Evolutionary conservation across 2,888 invertebrate species (phyloP).

Genomic region (Salticus scenicus): DNA sequence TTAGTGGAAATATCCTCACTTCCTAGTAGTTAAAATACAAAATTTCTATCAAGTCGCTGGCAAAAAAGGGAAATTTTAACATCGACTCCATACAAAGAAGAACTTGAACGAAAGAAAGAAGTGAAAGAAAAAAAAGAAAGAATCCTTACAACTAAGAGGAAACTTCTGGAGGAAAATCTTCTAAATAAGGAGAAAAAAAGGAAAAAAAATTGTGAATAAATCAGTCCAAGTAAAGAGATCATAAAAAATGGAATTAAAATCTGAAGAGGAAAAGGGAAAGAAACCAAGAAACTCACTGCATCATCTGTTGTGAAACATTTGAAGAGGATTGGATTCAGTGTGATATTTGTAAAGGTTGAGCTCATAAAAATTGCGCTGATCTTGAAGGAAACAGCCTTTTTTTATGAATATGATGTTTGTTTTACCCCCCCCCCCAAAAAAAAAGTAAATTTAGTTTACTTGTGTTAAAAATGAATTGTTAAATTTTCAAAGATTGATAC

Average conservation of each 20-base stretch:
- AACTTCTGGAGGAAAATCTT: not conserved
- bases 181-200: not conserved
- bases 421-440: no score
- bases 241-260: not conserved
- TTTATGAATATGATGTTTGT: slow-evolving; percentile 7
- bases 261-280: not conserved
- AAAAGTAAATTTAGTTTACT: no score
- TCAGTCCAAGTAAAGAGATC: no score
- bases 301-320: not conserved
- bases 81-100: no score
- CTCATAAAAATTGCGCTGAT: slow-evolving; percentile 4
- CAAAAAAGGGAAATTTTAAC: slow-evolving; percentile 4
- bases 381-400: not conserved
- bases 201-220: not conserved
- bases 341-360: not conserved
- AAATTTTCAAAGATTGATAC: no score
- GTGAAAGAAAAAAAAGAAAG: not conserved
- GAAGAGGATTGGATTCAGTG: slow-evolving; percentile 1
- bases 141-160: not conserved
- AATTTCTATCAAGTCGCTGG: not conserved
- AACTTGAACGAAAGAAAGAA: no score
- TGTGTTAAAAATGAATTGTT: no score
- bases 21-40: slow-evolving; percentile 1
- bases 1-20: not conserved
- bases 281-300: not conserved